Evolutionary conservation across 2,113 vertebrate species (phyloP).

Genomic region (Columba janthina): DNA sequence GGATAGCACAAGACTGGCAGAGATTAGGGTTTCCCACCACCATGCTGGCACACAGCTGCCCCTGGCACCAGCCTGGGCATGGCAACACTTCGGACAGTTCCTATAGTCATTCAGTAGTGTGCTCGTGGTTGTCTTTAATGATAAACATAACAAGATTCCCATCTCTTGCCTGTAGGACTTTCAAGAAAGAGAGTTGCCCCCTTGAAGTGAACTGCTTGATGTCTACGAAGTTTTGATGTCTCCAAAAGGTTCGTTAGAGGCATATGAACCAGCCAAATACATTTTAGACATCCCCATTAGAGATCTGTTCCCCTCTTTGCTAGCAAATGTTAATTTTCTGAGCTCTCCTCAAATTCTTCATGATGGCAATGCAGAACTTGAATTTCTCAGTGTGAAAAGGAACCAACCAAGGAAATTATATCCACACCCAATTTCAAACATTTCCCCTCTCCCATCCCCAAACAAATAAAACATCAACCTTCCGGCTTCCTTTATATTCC

Average conservation of each 20-base stretch:
- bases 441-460: not conserved
- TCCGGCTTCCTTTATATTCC: not conserved
- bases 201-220: not conserved
- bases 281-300: not conserved
- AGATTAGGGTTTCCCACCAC: not conserved
- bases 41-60: not conserved
- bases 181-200: not conserved
- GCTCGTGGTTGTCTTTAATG: not conserved
- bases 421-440: not conserved
- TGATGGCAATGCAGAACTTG: not conserved
- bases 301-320: not conserved
- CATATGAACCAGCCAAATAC: not conserved
- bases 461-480: not conserved
- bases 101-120: not conserved
- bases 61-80: not conserved
- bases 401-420: not conserved
- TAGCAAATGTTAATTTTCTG: not conserved
- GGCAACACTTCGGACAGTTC: not conserved
- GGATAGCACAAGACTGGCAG: rapidly evolving
- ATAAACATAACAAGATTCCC: not conserved
- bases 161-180: not conserved
- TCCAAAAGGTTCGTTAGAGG: not conserved
- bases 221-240: rapidly evolving
- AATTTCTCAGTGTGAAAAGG: not conserved
- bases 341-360: not conserved